phyloP scores from a whole-genome alignment of 2,113 vertebrate species.

The Prochilodus magdalenae region DNA sequence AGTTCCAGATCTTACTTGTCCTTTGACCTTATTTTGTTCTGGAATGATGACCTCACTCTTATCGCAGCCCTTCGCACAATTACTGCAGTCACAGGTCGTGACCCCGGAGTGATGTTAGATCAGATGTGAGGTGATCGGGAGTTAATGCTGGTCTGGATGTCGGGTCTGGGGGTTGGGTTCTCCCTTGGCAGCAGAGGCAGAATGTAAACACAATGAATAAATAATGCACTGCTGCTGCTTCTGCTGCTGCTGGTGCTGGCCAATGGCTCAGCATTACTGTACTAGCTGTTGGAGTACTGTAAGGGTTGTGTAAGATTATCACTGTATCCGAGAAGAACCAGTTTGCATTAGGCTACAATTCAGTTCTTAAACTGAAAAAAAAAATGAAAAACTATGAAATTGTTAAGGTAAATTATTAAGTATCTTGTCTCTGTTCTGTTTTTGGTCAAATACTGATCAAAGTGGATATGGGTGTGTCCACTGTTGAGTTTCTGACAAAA shows the following conservation, averaged over 20 bases:
- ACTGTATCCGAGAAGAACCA: background rate
- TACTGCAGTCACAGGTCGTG: conserved; percentile 27
- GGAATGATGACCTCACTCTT: background rate
- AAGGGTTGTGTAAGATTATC: background rate
- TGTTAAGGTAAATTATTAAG: too few species aligned
- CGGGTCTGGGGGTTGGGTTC: background rate
- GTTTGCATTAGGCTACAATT: background rate
- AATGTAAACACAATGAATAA: conserved; percentile 60
- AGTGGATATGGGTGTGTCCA: too few species aligned
- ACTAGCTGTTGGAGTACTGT: conserved; percentile 32
- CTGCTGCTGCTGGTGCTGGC: conserved; percentile 48
- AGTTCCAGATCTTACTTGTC: too few species aligned
- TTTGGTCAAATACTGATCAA: too few species aligned
- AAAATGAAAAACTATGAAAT: too few species aligned
- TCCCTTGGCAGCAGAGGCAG: background rate
- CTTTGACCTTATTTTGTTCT: background rate
- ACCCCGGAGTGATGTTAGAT: background rate
- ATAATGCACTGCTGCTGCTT: conserved; percentile 56
- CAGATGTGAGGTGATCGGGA: background rate
- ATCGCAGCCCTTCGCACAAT: conserved; percentile 52
- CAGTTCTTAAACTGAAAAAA: too few species aligned
- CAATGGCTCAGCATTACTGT: conserved; percentile 17
- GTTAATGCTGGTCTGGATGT: conserved; percentile 19
- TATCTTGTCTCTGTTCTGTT: too few species aligned
- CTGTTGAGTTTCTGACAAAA: too few species aligned